Evolutionary conservation across 2,113 vertebrate species (phyloP).

Genomic region (Corythaixoides concolor): DNA sequence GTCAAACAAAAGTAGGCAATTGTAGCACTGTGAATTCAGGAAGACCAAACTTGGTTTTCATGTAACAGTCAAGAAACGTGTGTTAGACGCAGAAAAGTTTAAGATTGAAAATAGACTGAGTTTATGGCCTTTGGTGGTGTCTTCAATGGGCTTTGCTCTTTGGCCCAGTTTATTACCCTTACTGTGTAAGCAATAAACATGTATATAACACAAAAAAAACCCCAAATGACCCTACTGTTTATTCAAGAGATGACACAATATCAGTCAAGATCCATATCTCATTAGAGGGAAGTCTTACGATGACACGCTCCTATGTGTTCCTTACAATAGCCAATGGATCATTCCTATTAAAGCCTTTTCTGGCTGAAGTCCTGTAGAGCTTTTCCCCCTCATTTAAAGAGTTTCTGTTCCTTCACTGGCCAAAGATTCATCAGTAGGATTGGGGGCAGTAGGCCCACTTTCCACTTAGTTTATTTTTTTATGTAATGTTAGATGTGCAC

Average conservation of each 20-base stretch:
- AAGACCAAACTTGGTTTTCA: not conserved
- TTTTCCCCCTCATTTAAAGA: not conserved
- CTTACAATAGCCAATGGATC: not conserved
- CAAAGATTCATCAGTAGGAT: not conserved
- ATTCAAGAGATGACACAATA: not conserved
- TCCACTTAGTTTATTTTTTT: not conserved
- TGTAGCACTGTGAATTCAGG: not conserved
- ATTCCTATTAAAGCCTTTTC: not conserved
- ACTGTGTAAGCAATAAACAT: too few species aligned
- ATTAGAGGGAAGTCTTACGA: not conserved
- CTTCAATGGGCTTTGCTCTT: not conserved
- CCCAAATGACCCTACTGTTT: not conserved
- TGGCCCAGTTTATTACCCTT: not conserved
- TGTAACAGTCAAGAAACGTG: not conserved
- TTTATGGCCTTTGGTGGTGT: not conserved
- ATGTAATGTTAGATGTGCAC: not conserved
- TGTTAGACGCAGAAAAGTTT: not conserved
- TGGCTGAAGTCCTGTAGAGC: not conserved
- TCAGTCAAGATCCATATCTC: not conserved
- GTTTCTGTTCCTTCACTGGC: not conserved
- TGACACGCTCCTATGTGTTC: not conserved
- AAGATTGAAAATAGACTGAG: not conserved
- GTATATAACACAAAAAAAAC: not conserved
- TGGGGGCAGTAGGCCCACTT: not conserved
- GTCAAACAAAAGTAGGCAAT: not conserved